Base-by-base conservation (phyloP, 2,797 vertebrate species). In the Pangasius krempfi region DNA sequence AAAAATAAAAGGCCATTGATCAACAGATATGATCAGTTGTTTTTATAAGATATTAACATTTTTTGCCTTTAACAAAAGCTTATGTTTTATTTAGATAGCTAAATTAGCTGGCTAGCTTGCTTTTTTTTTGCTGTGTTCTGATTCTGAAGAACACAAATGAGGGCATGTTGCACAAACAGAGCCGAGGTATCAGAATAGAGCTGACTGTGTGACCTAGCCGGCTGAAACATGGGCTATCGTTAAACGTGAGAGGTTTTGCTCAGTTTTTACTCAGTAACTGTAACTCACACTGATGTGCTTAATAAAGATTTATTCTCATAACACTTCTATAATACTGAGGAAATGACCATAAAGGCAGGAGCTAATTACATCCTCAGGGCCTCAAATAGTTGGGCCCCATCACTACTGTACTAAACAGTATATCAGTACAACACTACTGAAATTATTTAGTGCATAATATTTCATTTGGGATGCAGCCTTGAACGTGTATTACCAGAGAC, bases 401-500 rank as follows among this genome's bases (percentile, higher is more conserved):
- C 18, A 79, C 16, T 33, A 33, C 14, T 56, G 16, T 56, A 80
- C 52, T 58, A 37, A 54, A 79, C 12, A 33, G 8, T 56, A 22
- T 56, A 54, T 56, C n/a, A 33, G n/a, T 76, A n/a, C 25, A 76
- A 16, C 73, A 76, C 75, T 52, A 78, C 47, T 52, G 20, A 40
- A 75, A 50, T 27, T 76, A 76, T 50, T 50, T 50, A n/a, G 47
- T 50, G 72, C 47, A 47, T 47, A n/a, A 76, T 76, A 78, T 78
- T 78, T 52, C 3, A 40, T 44, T 22, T 73, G 47, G 25, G 27
- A 76, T n/a, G 73, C 73, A 76, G 47, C 44, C 73, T 76, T n/a
- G 25, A 76, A 50, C n/a, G 47, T 27, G 25, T 72, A 37, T 27
- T 27, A 50, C 12, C 22, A 75, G 44, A 44, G 40, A 44, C 9